Base-by-base conservation (phyloP, 1,140 invertebrate species). In the Drosophila ogumai region DNA sequence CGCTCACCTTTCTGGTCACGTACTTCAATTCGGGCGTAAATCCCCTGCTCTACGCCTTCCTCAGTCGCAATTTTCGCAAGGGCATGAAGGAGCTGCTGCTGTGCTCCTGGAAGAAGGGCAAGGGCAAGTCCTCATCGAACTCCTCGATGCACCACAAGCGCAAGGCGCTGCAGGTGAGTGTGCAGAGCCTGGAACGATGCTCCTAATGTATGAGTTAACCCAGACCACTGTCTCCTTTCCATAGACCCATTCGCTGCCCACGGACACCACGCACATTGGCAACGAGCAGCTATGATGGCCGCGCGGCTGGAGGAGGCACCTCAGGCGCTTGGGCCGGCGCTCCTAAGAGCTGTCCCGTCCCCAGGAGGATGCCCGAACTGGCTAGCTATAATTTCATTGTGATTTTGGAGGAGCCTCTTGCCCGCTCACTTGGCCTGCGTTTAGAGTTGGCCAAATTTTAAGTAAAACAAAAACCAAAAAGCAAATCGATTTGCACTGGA, bases 21-120 rank as follows among this genome's bases (percentile, higher is more conserved):
- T 98, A 97, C 84, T 95, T 96, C 91, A 97, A 98, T 94, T 97
- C 96, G 13, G 97, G 96, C 36, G 94, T 97, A 60, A 98, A 98
- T 93, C 97, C 97, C 2, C 93, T 98, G 44, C 94, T 98, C 6
- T 98, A 98, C 92, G 96, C 96, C 3, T 96, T 97, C 88, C 94
- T 98, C 46, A 97, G 96, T 1, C 95, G 96, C 55, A 96, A 96
- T 84, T 96, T 96, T 88, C 94, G 95, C 52, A 95, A 95, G 85
- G 95, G 95, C 6, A 96, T 96, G 95, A 93, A 94, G 40, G 95
- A 96, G 85, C 92, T 96, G 13, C 71, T 96, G 6, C 93, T 95
- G 49, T 96, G 95, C 84, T 93, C 93, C 6, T 90, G 92, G 76
- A 92, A 92, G 77, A 91, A 91, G 69, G 82, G 87, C 74, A 92